Percentiles rank a stretch among this genome's conserved stretches.
Evolutionary conservation across 2,113 vertebrate genomes (phyloP).

Genomic region (Eurypyga helias): DNA sequence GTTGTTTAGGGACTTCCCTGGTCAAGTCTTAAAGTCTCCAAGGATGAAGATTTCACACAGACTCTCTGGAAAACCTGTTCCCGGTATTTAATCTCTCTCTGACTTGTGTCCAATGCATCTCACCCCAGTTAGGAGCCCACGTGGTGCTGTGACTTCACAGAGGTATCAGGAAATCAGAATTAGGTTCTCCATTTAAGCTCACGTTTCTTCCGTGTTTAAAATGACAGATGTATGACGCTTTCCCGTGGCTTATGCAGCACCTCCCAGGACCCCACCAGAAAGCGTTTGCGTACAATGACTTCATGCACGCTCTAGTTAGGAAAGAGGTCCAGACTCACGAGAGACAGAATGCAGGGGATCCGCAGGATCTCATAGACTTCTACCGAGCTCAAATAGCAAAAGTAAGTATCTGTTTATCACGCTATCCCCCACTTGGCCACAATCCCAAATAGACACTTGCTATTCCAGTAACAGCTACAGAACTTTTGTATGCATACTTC

Average conservation of each 20-base stretch:
- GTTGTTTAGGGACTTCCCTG: not conserved
- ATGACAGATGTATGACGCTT: conserved; percentile 63
- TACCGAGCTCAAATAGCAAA: conserved; percentile 68
- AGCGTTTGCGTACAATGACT: conserved; percentile 32
- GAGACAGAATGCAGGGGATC: not conserved
- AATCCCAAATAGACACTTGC: not conserved
- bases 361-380: conserved; percentile 65
- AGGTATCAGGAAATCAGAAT: not conserved
- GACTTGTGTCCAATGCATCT: not conserved
- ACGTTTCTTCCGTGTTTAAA: not conserved
- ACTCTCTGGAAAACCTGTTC: not conserved
- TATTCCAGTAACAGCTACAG: not conserved
- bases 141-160: not conserved
- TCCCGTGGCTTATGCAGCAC: conserved; percentile 45
- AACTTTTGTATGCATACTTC: not conserved
- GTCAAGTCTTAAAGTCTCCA: not conserved
- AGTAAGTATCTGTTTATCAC: conserved; percentile 23
- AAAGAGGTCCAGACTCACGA: conserved; percentile 42
- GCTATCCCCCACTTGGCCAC: not conserved
- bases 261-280: conserved; percentile 68
- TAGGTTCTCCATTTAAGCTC: not conserved
- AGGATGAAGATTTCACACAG: not conserved
- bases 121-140: not conserved
- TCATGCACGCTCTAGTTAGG: conserved; percentile 25
- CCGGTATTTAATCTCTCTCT: not conserved